A percentile compares a stretch with the other conserved stretches of the same genome.
These are phyloP conservation scores for Corydoras sp. DNA, from an alignment of 2,113 vertebrate genomes.

Conservation along the genomic window DNA sequence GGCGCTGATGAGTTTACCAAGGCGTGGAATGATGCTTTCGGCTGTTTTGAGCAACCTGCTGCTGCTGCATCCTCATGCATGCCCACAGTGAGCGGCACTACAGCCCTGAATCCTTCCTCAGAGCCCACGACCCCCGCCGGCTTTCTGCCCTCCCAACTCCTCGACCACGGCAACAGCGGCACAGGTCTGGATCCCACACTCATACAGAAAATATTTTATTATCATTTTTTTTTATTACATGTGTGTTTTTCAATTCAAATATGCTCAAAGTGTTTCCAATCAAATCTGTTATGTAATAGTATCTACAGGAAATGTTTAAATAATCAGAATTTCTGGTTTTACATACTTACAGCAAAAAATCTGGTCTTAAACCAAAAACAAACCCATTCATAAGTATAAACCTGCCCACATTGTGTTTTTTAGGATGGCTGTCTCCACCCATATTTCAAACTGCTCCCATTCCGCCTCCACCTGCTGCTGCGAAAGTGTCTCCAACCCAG, in stretches of 20 bases:
- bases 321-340: no score
- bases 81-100: background rate
- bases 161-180: slow-evolving; percentile 74
- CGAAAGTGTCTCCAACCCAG: slow-evolving; percentile 55
- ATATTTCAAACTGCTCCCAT: slow-evolving; percentile 66
- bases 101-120: slow-evolving; percentile 44
- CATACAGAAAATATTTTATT: background rate
- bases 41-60: slow-evolving; percentile 49
- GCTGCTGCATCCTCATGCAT: background rate
- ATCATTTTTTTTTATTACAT: no score
- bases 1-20: slow-evolving; percentile 55
- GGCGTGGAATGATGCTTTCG: slow-evolving; percentile 66
- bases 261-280: no score
- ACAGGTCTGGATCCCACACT: slow-evolving; percentile 51
- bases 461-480: slow-evolving; percentile 51
- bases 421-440: slow-evolving; percentile 69
- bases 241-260: no score
- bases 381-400: background rate
- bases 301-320: no score
- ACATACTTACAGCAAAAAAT: no score
- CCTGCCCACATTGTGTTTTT: background rate
- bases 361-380: background rate
- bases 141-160: slow-evolving; percentile 79
- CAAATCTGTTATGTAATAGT: no score
- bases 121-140: slow-evolving; percentile 54